These are phyloP conservation scores for Globodera ellingtonae DNA, from an alignment of 1,140 invertebrate species.

Conservation along the genomic window DNA sequence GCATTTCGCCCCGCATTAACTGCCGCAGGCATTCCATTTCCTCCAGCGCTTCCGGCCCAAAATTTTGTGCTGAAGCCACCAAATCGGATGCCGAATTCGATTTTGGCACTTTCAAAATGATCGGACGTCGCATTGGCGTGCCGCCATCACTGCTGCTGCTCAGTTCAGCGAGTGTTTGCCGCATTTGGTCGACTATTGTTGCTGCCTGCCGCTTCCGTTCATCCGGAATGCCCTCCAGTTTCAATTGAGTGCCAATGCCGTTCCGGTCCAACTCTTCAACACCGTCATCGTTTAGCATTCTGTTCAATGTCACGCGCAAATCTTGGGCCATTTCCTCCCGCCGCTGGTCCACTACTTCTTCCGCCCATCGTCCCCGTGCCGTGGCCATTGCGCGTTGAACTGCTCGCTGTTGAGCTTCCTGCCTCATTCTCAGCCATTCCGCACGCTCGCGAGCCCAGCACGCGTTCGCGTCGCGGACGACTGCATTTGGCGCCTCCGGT, in stretches of 20 bases:
- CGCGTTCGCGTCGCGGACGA: slow-evolving; percentile 1
- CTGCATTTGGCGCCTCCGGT: background rate
- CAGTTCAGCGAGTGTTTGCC: no score
- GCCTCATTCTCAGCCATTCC: background rate
- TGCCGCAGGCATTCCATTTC: slow-evolving; percentile 2
- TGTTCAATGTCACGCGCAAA: background rate
- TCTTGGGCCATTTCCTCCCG: background rate
- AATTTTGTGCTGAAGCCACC: slow-evolving; percentile 2
- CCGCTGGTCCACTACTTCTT: background rate
- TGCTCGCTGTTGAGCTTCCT: background rate
- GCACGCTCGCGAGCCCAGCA: background rate
- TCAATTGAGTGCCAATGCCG: background rate
- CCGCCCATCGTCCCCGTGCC: slow-evolving; percentile 1
- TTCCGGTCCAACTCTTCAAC: background rate
- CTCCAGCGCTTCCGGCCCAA: background rate
- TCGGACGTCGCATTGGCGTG: background rate
- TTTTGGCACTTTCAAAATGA: background rate
- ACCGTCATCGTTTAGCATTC: background rate
- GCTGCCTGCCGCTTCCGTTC: background rate
- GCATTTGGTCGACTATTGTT: background rate
- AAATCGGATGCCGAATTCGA: background rate
- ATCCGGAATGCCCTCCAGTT: background rate
- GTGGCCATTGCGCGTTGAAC: background rate
- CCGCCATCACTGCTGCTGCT: background rate
- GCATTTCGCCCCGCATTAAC: background rate